Percentiles rank a stretch among this genome's conserved stretches.
These are phyloP conservation scores for Octodon degus DNA, from an alignment of 2,113 vertebrate genomes.

Conservation along the genomic window DNA sequence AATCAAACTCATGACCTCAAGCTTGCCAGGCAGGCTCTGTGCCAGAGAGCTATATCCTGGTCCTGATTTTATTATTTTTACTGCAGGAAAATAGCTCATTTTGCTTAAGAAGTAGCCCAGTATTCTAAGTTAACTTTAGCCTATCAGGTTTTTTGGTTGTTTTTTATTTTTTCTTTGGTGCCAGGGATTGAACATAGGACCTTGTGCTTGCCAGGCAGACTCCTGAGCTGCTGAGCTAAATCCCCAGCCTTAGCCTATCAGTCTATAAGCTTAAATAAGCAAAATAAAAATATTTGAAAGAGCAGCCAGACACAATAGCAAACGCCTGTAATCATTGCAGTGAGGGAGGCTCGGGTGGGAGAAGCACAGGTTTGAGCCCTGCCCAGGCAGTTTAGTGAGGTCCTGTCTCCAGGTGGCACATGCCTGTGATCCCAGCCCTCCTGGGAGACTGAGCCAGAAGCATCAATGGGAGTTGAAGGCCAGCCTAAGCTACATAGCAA, in stretches of 20 bases:
- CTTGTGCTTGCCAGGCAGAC: too few relatives aligned
- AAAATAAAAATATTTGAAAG: constrained; percentile 47
- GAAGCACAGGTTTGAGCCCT: not conserved
- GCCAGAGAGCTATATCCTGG: too few relatives aligned
- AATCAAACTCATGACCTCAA: too few relatives aligned
- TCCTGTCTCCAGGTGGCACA: not conserved
- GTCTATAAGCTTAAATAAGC: not conserved
- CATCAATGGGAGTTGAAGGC: not conserved
- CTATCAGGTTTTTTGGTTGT: not conserved
- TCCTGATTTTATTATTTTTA: not conserved
- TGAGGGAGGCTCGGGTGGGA: not conserved
- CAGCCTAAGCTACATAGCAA: too few relatives aligned
- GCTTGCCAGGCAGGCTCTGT: too few relatives aligned
- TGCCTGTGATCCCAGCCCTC: not conserved
- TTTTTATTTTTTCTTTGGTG: too few relatives aligned
- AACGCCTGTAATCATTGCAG: not conserved
- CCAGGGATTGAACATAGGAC: too few relatives aligned
- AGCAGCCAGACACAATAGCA: not conserved
- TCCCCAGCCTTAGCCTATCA: not conserved
- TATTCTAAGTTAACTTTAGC: not conserved
- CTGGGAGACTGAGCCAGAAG: not conserved
- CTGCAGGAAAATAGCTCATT: not conserved
- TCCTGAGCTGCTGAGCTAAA: too few relatives aligned
- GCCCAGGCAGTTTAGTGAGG: not conserved
- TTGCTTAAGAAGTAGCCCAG: not conserved